phyloP scores from a whole-genome alignment of 2,797 vertebrate species.

The Sibirionetta formosa region DNA sequence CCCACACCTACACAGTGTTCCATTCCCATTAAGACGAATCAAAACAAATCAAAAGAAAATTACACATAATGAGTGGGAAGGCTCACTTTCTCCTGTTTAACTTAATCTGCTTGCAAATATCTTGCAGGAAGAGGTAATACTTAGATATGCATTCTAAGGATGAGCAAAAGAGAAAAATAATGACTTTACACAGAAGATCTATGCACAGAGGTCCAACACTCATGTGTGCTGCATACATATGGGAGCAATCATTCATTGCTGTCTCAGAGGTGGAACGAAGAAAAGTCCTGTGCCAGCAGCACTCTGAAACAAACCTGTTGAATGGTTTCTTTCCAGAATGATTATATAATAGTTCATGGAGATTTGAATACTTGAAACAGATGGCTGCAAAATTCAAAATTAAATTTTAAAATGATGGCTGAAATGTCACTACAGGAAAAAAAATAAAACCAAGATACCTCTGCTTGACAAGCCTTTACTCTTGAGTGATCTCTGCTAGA shows the following conservation, averaged over 20 bases:
- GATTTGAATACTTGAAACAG: background rate
- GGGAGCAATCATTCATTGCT: background rate
- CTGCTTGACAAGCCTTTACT: background rate
- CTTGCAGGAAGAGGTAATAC: constrained; percentile 16
- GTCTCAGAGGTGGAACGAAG: background rate
- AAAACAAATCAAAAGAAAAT: constrained; percentile 75
- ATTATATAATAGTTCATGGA: background rate
- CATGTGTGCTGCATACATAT: background rate
- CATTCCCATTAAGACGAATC: constrained; percentile 23
- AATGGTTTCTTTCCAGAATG: constrained; percentile 12
- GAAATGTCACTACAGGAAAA: background rate
- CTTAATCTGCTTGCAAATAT: constrained; percentile 13
- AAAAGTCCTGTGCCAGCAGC: background rate
- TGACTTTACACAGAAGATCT: background rate
- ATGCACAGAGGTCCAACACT: background rate
- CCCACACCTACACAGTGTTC: constrained; percentile 62
- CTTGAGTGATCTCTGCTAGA: background rate
- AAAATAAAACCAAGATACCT: background rate
- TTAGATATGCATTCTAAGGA: constrained; percentile 1
- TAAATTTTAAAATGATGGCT: background rate
- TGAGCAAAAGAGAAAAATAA: constrained; percentile 15
- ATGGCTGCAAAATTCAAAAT: background rate
- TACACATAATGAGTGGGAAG: constrained; percentile 65
- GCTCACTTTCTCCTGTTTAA: constrained; percentile 62
- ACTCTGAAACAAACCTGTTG: background rate